phyloP scores from a whole-genome alignment of 2,113 vertebrate species.

The Cranoglanis bouderius region DNA sequence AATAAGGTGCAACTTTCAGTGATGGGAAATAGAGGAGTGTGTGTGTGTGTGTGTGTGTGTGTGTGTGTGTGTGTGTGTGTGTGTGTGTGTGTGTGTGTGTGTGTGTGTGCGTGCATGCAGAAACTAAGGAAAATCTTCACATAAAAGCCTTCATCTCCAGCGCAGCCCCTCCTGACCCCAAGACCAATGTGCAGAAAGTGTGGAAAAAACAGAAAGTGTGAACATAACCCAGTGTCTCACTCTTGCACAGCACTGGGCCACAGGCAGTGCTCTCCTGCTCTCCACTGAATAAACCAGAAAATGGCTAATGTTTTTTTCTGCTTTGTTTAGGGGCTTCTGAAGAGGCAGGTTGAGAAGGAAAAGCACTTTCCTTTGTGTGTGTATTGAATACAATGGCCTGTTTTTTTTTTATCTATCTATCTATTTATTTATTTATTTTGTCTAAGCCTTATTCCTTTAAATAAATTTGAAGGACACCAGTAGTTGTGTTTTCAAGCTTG shows the following conservation, averaged over 20 bases:
- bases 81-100: neutral
- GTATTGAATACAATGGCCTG: neutral
- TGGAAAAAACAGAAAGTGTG: conserved; percentile 20
- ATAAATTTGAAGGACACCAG: conserved; percentile 13
- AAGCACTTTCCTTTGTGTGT: neutral
- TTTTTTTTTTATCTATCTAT: neutral
- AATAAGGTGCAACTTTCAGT: conserved; percentile 64
- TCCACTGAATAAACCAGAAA: conserved; percentile 33
- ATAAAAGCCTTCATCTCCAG: conserved; percentile 30
- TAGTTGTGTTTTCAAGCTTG: neutral
- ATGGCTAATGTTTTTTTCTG: conserved; percentile 8
- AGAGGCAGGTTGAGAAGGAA: neutral
- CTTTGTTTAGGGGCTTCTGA: neutral
- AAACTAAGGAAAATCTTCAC: conserved; percentile 33
- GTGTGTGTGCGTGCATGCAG: neutral
- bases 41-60: neutral
- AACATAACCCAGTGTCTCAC: conserved; percentile 35
- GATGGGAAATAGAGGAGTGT: conserved; percentile 34
- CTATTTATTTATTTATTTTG: neutral
- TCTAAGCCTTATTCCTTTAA: neutral
- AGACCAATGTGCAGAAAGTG: conserved; percentile 35
- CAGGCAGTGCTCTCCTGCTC: neutral
- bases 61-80: neutral
- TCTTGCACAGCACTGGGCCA: neutral
- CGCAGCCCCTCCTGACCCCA: conserved; percentile 26